phyloP scores from a whole-genome alignment of 2,797 vertebrate species.

The Tadarida brasiliensis region DNA sequence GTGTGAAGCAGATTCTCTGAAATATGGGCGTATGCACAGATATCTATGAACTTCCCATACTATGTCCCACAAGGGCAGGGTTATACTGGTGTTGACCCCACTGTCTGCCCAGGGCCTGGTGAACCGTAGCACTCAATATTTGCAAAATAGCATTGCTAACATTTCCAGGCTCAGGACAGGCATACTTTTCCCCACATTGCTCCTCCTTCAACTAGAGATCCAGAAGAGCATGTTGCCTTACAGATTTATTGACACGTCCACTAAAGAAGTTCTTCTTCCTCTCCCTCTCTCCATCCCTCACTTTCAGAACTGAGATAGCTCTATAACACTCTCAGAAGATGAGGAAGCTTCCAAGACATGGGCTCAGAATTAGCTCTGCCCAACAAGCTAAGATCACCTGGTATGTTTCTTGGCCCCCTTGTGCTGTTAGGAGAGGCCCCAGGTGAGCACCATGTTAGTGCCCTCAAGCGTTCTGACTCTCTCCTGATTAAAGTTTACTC shows the following conservation, averaged over 20 bases:
- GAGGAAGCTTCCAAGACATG: no score
- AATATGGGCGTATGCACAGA: no score
- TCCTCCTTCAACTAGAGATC: not conserved
- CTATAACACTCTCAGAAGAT: not conserved
- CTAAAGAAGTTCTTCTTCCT: not conserved
- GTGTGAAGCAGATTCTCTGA: not conserved
- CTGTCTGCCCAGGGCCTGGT: not conserved
- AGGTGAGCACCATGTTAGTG: no score
- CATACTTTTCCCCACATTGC: not conserved
- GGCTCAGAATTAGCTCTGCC: not conserved
- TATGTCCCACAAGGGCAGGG: accelerated
- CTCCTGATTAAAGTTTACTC: not conserved
- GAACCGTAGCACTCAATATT: accelerated
- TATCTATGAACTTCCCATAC: accelerated
- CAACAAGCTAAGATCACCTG: not conserved
- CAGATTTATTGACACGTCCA: no score
- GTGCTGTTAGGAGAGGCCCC: not conserved
- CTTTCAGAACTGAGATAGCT: not conserved
- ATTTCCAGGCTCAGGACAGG: not conserved
- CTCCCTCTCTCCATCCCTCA: not conserved
- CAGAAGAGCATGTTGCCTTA: no score
- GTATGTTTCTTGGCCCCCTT: not conserved
- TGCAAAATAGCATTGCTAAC: not conserved
- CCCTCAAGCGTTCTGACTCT: no score
- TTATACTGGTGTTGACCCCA: accelerated